These are phyloP conservation scores for Camponotus fellah DNA, from an alignment of 2,888 invertebrate genomes.

Conservation along the genomic window DNA sequence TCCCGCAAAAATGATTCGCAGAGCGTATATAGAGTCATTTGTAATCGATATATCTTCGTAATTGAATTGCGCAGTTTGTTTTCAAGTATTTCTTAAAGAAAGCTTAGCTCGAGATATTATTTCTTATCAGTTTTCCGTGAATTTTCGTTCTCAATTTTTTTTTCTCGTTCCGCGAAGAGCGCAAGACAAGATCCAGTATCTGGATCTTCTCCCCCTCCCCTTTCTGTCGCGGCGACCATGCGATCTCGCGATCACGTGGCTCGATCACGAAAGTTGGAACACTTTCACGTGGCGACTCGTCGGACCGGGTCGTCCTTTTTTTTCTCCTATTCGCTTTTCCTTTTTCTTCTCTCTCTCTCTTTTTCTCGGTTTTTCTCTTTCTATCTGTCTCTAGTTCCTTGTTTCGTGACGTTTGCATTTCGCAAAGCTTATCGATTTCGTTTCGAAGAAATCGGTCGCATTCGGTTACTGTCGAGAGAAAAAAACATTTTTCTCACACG, in stretches of 20 bases:
- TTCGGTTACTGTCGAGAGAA: background rate
- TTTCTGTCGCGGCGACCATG: slow-evolving; percentile 58
- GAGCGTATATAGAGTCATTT: background rate
- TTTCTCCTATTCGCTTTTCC: slow-evolving; percentile 14
- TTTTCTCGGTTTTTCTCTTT: background rate
- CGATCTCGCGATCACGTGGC: slow-evolving; percentile 69
- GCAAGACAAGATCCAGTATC: slow-evolving; percentile 68
- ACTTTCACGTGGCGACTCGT: slow-evolving; percentile 79
- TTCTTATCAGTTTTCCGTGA: slow-evolving; percentile 39
- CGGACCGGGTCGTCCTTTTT: slow-evolving; percentile 71
- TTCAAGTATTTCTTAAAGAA: background rate
- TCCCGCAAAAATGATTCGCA: too few relatives aligned
- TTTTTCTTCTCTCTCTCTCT: background rate
- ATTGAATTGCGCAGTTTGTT: background rate
- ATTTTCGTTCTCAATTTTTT: slow-evolving; percentile 48
- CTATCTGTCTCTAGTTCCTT: background rate
- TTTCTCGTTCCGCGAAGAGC: slow-evolving; percentile 42
- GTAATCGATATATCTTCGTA: background rate
- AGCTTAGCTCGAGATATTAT: background rate
- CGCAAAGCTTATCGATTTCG: slow-evolving; percentile 32
- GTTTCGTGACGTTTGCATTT: slow-evolving; percentile 13
- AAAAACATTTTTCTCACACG: background rate
- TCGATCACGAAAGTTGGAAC: slow-evolving; percentile 75
- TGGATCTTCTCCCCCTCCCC: slow-evolving; percentile 65
- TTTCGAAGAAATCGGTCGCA: background rate